Base-by-base conservation (phyloP, 2,888 invertebrate species). In the Lissonota sp. region DNA sequence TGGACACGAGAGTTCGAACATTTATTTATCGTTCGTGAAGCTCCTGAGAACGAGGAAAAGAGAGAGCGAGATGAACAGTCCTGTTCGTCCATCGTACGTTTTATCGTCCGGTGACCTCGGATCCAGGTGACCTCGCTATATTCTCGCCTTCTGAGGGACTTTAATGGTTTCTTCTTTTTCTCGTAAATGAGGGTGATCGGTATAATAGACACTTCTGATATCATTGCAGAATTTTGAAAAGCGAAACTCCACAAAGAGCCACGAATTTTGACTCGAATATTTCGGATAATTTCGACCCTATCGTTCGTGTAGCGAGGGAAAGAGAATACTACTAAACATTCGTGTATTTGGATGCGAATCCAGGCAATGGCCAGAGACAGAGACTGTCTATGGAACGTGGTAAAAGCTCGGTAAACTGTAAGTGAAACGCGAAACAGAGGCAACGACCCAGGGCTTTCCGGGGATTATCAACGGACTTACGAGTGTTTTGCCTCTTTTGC, bases 361-460 rank as follows among this genome's bases (percentile, higher is more conserved):
- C 14, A 67, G 60, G 72, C 70, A 12, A 12, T 8, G 26, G 8
- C 12, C 26, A 63, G 76, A 55, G 76, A 55, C 62, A 55, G 42
- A 49, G 14, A 39, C 26, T 14, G 37, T 44, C 60, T 46, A 60
- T 26, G 26, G 26, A 53, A 26, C 44, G 39, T 16, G 69, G 64
- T 69, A 58, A 74, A 57, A 57, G 64, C 74, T 53, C 64, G 74
- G 70, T 69, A 75, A 74, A 75, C 70, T 75, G 51, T 62, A 75
- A 79, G 79, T 66, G 74, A 70, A 79, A 79, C 64, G 53, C 64
- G 74, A 79, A 57, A 58, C 74, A 53, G 74, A 79, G 66, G 75
- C 71, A 80, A 80, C 70, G 46, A 71, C 60, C 71, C 44, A 60
- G 75, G 71, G 75, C 64, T 80, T 75, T 3, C 26, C 74, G 60